phyloP scores from a whole-genome alignment of 2,113 vertebrate species.

The Lepus americanus region DNA sequence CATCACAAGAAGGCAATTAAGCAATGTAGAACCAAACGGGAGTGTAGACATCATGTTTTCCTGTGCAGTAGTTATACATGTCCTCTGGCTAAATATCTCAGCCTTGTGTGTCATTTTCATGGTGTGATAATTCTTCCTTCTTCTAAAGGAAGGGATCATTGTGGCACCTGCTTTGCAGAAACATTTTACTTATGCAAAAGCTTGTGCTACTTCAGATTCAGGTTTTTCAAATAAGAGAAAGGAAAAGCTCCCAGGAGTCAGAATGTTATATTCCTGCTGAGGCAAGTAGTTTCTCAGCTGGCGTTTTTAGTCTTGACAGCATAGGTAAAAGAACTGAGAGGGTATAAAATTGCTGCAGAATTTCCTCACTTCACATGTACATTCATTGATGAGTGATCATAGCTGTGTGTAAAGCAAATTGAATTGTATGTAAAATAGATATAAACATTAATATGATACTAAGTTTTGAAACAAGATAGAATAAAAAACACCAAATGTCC shows the following conservation, averaged over 20 bases:
- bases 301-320: conserved; percentile 13
- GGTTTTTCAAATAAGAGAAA: conserved; percentile 52
- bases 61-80: not conserved
- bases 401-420: not conserved
- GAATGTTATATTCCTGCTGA: conserved; percentile 19
- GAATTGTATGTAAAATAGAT: not conserved
- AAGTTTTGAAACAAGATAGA: not conserved
- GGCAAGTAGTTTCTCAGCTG: conserved; percentile 4
- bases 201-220: conserved; percentile 60
- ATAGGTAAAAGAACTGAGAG: conserved; percentile 22
- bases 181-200: not conserved
- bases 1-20: not conserved
- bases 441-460: not conserved
- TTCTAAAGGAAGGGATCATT: not conserved
- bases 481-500: not conserved
- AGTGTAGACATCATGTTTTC: not conserved
- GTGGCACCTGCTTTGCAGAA: not conserved
- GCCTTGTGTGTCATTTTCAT: not conserved
- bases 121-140: not conserved
- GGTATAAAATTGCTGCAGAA: not conserved
- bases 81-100: not conserved
- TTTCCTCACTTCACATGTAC: not conserved
- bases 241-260: rapidly evolving
- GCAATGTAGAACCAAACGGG: rapidly evolving
- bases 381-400: not conserved